Evolutionary conservation across 2,113 vertebrate species (phyloP).

Genomic region (Onychostoma macrolepis): DNA sequence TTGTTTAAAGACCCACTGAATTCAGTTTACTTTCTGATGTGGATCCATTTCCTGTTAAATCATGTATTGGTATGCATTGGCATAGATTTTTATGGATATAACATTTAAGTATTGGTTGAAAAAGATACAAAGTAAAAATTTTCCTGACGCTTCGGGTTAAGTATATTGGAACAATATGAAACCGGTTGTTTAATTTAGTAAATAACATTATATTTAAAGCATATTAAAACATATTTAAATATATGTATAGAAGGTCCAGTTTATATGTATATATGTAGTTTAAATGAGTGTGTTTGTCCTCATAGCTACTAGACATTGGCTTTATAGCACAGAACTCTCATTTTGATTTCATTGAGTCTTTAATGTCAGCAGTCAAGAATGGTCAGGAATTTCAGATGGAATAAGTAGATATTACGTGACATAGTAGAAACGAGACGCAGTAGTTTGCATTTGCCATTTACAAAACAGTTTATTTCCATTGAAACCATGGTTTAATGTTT

Average conservation of each 20-base stretch:
- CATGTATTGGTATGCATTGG: neutral
- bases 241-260: too few relatives aligned
- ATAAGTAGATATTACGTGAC: neutral
- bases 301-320: neutral
- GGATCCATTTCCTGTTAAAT: neutral
- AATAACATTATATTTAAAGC: too few relatives aligned
- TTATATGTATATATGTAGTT: too few relatives aligned
- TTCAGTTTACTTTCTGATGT: neutral
- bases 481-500: neutral
- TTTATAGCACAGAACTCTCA: neutral
- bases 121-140: too few relatives aligned
- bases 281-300: neutral
- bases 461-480: neutral
- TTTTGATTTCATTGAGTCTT: neutral
- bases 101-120: too few relatives aligned
- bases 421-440: neutral
- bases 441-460: neutral
- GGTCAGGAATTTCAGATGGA: neutral
- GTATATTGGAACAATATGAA: too few relatives aligned
- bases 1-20: neutral
- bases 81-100: too few relatives aligned
- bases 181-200: too few relatives aligned
- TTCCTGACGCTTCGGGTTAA: too few relatives aligned
- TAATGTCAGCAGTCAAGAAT: neutral
- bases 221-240: too few relatives aligned